Conservation (phyloP, 2,113 vertebrate genomes). For the Macquaria australasica region DNA sequence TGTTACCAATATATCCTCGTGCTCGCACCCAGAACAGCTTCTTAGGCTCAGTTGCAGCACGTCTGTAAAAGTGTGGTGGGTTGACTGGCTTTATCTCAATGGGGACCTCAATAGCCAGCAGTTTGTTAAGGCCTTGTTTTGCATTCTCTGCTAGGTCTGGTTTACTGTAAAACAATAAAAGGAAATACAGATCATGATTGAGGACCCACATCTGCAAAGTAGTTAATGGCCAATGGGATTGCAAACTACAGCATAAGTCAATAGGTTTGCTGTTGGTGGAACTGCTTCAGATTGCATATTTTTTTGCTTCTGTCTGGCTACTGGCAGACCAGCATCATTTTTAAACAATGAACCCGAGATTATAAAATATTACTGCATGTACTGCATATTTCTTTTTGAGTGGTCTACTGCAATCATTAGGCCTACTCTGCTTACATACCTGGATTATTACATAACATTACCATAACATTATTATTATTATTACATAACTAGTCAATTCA, state of each 20-base stretch:
- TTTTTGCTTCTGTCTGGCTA: not conserved
- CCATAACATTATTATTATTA: too few species aligned
- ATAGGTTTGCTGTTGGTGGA: too few species aligned
- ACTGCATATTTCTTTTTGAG: not conserved
- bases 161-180: constrained; percentile 81
- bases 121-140: constrained; percentile 86
- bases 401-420: not conserved
- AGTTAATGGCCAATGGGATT: not conserved
- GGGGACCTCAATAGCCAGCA: constrained; percentile 90
- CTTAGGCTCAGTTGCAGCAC: constrained; percentile 82
- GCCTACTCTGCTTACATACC: not conserved
- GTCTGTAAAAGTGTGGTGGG: constrained; percentile 77
- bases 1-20: constrained; percentile 92
- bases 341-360: not conserved
- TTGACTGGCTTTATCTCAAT: constrained; percentile 93
- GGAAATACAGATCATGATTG: not conserved
- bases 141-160: constrained; percentile 87
- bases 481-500: not conserved
- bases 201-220: not conserved
- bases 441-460: not conserved
- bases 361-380: too few species aligned
- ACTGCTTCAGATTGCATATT: not conserved
- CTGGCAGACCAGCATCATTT: not conserved
- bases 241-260: not conserved
- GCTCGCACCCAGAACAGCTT: constrained; percentile 95